Evolutionary conservation across 2,888 invertebrate species (phyloP).

Genomic region (Leucophenga montana): DNA sequence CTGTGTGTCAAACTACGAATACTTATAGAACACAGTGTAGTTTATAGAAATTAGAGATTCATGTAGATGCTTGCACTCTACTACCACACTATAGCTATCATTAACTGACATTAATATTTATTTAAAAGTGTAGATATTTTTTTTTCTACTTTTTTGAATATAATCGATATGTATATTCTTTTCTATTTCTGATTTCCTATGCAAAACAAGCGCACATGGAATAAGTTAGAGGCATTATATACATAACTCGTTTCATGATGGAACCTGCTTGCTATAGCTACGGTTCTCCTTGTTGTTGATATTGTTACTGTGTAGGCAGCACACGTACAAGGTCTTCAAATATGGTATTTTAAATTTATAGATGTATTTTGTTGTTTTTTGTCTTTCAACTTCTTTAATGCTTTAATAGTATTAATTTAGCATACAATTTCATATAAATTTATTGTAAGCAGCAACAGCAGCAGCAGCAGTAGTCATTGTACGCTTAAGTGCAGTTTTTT

Average conservation of each 20-base stretch:
- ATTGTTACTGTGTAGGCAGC: constrained; percentile 68
- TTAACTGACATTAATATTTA: constrained; percentile 6
- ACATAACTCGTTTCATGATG: neutral
- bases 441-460: too few relatives aligned
- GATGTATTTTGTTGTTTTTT: too few relatives aligned
- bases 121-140: neutral
- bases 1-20: too few relatives aligned
- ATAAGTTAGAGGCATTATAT: too few relatives aligned
- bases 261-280: neutral
- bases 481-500: constrained; percentile 55
- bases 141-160: neutral
- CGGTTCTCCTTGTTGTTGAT: neutral
- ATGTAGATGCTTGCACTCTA: too few relatives aligned
- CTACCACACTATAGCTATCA: neutral
- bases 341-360: constrained; percentile 57
- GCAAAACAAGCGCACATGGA: neutral
- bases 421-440: constrained; percentile 62
- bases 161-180: neutral
- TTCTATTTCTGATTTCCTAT: constrained; percentile 4
- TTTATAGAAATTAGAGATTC: too few relatives aligned
- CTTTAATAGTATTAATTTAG: constrained; percentile 65
- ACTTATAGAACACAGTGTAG: too few relatives aligned
- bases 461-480: constrained; percentile 53
- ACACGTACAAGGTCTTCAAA: constrained; percentile 71
- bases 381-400: constrained; percentile 51